A percentile compares a stretch with the other conserved stretches of the same genome.
Evolutionary conservation across 2,888 invertebrate species (phyloP).

Genomic region (Hoplodrina ambigua): DNA sequence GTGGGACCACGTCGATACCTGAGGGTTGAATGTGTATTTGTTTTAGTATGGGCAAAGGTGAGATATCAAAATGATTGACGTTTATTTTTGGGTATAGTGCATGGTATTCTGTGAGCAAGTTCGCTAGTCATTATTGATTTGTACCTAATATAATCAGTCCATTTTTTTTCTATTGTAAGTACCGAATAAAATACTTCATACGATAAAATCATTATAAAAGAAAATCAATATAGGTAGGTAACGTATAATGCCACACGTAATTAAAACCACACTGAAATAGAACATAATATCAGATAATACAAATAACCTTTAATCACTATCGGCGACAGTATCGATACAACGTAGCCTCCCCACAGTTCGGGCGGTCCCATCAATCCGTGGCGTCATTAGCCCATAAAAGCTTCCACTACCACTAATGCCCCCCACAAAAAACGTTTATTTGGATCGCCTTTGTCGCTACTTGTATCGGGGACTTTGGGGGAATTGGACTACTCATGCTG

Average conservation of each 20-base stretch:
- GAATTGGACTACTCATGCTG: conserved; percentile 39
- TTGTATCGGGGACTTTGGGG: conserved; percentile 30
- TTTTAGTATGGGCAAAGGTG: conserved; percentile 8
- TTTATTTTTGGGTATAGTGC: not conserved
- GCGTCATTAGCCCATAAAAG: conserved; percentile 68
- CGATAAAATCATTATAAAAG: not conserved
- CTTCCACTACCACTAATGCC: conserved; percentile 61
- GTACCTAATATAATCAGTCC: not conserved
- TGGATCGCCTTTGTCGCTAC: conserved; percentile 48
- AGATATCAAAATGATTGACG: conserved; percentile 3
- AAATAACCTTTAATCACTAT: conserved; percentile 18
- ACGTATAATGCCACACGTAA: not conserved
- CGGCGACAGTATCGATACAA: conserved; percentile 44
- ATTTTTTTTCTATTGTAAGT: too few relatives aligned
- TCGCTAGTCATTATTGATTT: not conserved
- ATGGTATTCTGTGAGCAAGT: not conserved
- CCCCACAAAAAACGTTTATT: conserved; percentile 59
- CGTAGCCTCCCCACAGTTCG: not conserved
- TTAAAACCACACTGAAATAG: not conserved
- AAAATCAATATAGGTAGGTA: not conserved
- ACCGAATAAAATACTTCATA: not conserved
- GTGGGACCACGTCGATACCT: conserved; percentile 41
- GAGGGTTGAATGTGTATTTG: conserved; percentile 17
- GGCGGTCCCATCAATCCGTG: conserved; percentile 59
- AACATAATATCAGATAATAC: not conserved